Percentiles rank a stretch among this genome's conserved stretches.
These are phyloP conservation scores for Drosophila sechellia DNA, from an alignment of 1,140 invertebrate genomes.

Conservation along the genomic window DNA sequence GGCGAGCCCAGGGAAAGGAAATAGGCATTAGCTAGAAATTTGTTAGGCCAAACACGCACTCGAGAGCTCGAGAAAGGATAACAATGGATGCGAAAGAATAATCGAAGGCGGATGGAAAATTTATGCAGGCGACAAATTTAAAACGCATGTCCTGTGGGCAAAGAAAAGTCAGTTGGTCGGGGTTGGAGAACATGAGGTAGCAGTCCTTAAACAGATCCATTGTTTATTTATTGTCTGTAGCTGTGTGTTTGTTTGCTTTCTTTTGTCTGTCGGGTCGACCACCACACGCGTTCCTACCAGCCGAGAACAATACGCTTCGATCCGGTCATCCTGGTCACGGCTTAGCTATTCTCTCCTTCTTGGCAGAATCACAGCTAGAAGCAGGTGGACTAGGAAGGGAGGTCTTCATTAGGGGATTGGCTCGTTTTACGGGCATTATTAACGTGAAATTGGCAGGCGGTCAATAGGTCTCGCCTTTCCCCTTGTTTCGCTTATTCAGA, in stretches of 20 bases:
- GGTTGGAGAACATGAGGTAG: slow-evolving; percentile 29
- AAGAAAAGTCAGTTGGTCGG: neutral
- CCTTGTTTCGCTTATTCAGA: slow-evolving; percentile 51
- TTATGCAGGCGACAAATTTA: slow-evolving; percentile 82
- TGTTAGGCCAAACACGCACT: slow-evolving; percentile 81
- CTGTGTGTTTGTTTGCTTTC: slow-evolving; percentile 73
- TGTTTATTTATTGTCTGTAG: slow-evolving; percentile 80
- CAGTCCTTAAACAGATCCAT: slow-evolving; percentile 57
- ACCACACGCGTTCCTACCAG: slow-evolving; percentile 46
- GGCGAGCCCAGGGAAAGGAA: slow-evolving; percentile 55
- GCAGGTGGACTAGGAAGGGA: slow-evolving; percentile 54
- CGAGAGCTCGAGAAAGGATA: slow-evolving; percentile 56
- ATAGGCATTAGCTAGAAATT: slow-evolving; percentile 79
- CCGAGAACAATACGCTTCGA: slow-evolving; percentile 34
- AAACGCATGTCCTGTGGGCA: slow-evolving; percentile 71
- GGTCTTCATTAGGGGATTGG: slow-evolving; percentile 64
- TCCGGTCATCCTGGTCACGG: slow-evolving; percentile 40
- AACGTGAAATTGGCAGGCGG: slow-evolving; percentile 51
- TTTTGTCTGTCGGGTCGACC: slow-evolving; percentile 49
- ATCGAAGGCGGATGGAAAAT: slow-evolving; percentile 64
- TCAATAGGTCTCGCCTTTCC: slow-evolving; percentile 39
- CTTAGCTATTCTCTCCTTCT: slow-evolving; percentile 20
- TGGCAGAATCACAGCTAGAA: slow-evolving; percentile 23
- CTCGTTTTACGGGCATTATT: slow-evolving; percentile 76
- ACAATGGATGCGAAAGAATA: slow-evolving; percentile 47